A percentile compares a stretch with the other conserved stretches of the same genome.
phyloP scores from a whole-genome alignment of 2,113 vertebrate genomes.

The Scatophagus argus region DNA sequence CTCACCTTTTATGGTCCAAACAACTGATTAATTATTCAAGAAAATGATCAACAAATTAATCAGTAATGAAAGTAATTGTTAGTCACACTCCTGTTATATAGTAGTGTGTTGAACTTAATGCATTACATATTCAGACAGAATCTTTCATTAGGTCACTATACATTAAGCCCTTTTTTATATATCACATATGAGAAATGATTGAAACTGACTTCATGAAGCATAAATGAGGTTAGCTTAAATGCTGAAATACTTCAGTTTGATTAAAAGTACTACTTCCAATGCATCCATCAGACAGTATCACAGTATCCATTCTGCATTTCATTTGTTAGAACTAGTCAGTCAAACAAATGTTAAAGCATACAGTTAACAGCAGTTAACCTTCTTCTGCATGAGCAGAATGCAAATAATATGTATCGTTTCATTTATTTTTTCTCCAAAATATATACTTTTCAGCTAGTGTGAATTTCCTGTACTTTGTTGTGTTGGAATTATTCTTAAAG shows the following conservation, averaged over 20 bases:
- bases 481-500: not conserved
- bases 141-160: not conserved
- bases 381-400: not conserved
- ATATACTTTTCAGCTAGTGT: not conserved
- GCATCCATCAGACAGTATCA: not conserved
- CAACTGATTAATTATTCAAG: too few relatives aligned
- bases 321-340: not conserved
- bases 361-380: too few relatives aligned
- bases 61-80: too few relatives aligned
- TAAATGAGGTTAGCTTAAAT: not conserved
- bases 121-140: not conserved
- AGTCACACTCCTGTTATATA: too few relatives aligned
- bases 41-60: too few relatives aligned
- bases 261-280: not conserved
- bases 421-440: not conserved
- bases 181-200: not conserved
- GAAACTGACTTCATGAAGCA: not conserved
- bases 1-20: too few relatives aligned
- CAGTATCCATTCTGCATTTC: not conserved
- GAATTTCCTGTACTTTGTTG: not conserved
- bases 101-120: not conserved
- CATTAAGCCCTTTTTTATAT: not conserved
- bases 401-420: not conserved
- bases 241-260: not conserved
- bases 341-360: not conserved